phyloP scores from a whole-genome alignment of 2,113 vertebrate species.

The Pithys albifrons region DNA sequence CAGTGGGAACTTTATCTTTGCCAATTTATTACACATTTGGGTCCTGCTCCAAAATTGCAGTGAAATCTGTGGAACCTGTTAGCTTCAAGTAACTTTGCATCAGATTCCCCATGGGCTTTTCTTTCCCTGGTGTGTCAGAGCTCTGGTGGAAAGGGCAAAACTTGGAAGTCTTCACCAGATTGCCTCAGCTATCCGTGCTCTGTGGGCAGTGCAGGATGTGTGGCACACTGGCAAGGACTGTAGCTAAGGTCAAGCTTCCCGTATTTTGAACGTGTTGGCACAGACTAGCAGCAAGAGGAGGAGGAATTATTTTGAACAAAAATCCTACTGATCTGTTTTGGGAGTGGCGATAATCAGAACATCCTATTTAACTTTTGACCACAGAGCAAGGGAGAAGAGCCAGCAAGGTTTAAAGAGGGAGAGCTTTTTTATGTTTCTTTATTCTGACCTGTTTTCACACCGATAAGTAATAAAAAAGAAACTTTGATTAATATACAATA shows the following conservation, averaged over 20 bases:
- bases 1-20: not conserved
- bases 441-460: not conserved
- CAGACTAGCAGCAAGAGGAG: slow-evolving; percentile 11
- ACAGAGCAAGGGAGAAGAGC: slow-evolving; percentile 43
- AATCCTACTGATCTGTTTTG: slow-evolving; percentile 58
- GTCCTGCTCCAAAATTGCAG: not conserved
- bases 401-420: slow-evolving; percentile 19
- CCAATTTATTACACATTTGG: not conserved
- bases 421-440: not conserved
- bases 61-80: not conserved
- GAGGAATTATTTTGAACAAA: slow-evolving; percentile 52
- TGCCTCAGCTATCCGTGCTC: not conserved
- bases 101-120: not conserved
- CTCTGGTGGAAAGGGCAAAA: not conserved
- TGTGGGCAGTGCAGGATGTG: not conserved
- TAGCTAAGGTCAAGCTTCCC: slow-evolving; percentile 39
- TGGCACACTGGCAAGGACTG: not conserved
- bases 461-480: not conserved
- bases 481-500: not conserved
- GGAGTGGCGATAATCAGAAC: slow-evolving; percentile 63
- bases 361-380: slow-evolving; percentile 62
- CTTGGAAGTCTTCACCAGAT: not conserved
- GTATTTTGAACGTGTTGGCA: slow-evolving; percentile 48
- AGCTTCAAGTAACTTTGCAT: not conserved
- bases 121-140: not conserved